Evolutionary conservation across 2,888 invertebrate genomes (phyloP).

Genomic region (Cerastis leucographa): DNA sequence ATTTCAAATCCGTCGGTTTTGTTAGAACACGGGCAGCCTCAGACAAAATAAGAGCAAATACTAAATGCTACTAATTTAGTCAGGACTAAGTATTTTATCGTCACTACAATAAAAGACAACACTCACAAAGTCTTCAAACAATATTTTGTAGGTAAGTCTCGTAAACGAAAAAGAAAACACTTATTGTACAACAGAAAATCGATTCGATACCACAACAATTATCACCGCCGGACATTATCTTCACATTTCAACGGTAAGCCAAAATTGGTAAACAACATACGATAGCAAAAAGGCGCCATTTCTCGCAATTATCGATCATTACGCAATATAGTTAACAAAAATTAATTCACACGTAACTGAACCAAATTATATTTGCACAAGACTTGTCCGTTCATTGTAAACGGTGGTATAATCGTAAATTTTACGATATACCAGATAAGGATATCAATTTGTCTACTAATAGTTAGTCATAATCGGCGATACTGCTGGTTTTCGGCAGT

Average conservation of each 20-base stretch:
- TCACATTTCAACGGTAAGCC: not conserved
- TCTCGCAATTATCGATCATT: conserved; percentile 45
- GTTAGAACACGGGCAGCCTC: not conserved
- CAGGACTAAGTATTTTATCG: not conserved
- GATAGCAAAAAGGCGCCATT: conserved; percentile 33
- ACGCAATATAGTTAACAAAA: conserved; percentile 61
- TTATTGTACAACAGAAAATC: not conserved
- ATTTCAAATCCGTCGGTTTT: conserved; percentile 27
- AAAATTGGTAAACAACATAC: conserved; percentile 30
- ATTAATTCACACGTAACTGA: conserved; percentile 68
- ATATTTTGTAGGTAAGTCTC: not conserved
- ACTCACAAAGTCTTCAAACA: not conserved
- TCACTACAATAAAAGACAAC: not conserved
- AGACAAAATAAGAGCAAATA: conserved; percentile 5
- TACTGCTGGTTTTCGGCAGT: conserved; percentile 78
- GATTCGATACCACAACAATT: not conserved
- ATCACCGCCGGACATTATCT: conserved; percentile 1
- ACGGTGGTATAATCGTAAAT: conserved; percentile 81
- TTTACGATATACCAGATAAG: conserved; percentile 85
- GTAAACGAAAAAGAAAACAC: conserved; percentile 1
- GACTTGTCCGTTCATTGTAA: conserved; percentile 83
- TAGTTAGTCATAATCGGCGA: conserved; percentile 79
- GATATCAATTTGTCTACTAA: conserved; percentile 85
- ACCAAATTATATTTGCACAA: conserved; percentile 85
- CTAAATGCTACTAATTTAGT: not conserved